Percentiles rank a stretch among this genome's conserved stretches.
Evolutionary conservation across 2,888 invertebrate species (phyloP).

Genomic region (Cotesia congregata): DNA sequence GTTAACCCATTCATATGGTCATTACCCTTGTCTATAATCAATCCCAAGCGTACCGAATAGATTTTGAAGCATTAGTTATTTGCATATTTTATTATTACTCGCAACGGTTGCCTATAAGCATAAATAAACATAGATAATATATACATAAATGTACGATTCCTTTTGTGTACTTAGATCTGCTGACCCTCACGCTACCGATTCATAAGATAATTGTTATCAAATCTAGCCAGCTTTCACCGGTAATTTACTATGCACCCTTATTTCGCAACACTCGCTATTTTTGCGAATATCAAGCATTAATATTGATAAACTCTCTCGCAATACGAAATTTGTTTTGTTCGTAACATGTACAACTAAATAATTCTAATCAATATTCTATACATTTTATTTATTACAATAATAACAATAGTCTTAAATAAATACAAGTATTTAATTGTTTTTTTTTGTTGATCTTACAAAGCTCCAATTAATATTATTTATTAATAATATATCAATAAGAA

Average conservation of each 20-base stretch:
- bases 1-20: background rate
- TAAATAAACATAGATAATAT: background rate
- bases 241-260: background rate
- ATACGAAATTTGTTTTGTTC: background rate
- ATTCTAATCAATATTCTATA: background rate
- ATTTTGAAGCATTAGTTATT: background rate
- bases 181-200: background rate
- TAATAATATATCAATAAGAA: background rate
- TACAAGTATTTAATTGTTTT: too few species aligned
- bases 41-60: background rate
- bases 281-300: background rate
- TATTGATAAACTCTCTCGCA: background rate
- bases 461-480: too few species aligned
- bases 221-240: background rate
- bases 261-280: background rate
- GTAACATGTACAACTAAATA: background rate
- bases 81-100: background rate
- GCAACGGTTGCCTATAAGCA: background rate
- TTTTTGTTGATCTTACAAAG: too few species aligned
- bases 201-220: background rate
- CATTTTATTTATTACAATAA: too few species aligned
- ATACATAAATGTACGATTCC: background rate
- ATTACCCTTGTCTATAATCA: background rate
- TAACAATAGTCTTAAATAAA: too few species aligned
- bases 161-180: background rate